phyloP scores from a whole-genome alignment of 2,888 invertebrate genomes.

The Callyntrura guangdongensis region DNA sequence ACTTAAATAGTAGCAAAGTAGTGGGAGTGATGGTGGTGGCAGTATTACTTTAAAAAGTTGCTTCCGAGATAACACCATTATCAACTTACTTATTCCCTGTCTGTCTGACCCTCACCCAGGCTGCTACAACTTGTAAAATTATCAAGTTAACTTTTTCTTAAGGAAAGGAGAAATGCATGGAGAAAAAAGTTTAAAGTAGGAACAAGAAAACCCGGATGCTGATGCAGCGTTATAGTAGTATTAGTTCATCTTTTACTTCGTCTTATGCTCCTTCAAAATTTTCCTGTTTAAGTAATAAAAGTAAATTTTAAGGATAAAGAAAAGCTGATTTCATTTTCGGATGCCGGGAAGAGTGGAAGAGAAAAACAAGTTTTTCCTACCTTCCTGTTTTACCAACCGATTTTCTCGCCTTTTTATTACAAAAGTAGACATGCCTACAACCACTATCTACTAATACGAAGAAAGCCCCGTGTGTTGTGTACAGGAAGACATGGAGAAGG shows the following conservation, averaged over 20 bases:
- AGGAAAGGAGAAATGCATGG: background rate
- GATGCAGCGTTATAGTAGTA: conserved; percentile 10
- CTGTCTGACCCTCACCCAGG: conserved; percentile 50
- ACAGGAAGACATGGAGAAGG: background rate
- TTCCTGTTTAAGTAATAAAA: conserved; percentile 42
- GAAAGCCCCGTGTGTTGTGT: background rate
- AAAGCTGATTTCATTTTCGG: conserved; percentile 39
- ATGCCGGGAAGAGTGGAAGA: background rate
- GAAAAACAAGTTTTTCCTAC: conserved; percentile 51
- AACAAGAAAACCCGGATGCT: conserved; percentile 7
- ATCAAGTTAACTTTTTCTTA: conserved; percentile 61
- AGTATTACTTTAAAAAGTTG: conserved; percentile 48
- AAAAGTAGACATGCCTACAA: background rate
- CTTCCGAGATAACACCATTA: conserved; percentile 54
- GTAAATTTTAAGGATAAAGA: conserved; percentile 48
- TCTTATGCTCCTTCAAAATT: background rate
- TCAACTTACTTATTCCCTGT: conserved; percentile 46
- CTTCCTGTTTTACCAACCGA: conserved; percentile 16
- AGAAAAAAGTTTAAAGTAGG: conserved; percentile 46
- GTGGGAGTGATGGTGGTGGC: background rate
- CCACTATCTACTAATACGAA: background rate
- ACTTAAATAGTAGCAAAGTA: too few species aligned
- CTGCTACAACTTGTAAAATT: conserved; percentile 51
- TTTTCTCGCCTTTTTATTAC: conserved; percentile 9
- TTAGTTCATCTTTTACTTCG: too few species aligned